Evolutionary conservation across 2,797 vertebrate species (phyloP).

Genomic region (Tenualosa thibaudeaui): DNA sequence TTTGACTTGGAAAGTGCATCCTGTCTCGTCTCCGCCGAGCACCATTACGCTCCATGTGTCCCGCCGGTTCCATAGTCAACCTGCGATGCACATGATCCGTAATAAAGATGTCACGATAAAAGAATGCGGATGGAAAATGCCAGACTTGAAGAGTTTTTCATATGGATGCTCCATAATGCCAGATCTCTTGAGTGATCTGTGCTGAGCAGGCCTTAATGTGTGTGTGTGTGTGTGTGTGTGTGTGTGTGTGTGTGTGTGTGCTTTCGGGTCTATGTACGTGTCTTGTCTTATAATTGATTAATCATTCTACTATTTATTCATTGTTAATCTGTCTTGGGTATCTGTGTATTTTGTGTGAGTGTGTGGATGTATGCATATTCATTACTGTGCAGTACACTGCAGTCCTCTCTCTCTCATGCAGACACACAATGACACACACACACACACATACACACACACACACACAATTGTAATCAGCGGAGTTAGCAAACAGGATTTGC

Average conservation of each 20-base stretch:
- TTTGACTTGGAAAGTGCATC: constrained; percentile 34
- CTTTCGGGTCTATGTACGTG: no score
- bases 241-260: neutral
- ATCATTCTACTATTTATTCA: neutral
- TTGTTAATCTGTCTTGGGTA: neutral
- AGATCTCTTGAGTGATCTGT: neutral
- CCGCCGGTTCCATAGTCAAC: neutral
- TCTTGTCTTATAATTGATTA: neutral
- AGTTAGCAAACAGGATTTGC: constrained; percentile 77
- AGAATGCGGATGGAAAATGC: neutral
- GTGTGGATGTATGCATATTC: neutral
- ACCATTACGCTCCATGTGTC: constrained; percentile 16
- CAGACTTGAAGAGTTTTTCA: neutral
- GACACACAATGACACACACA: neutral
- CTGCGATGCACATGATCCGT: neutral
- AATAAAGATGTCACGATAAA: constrained; percentile 7
- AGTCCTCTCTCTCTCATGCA: neutral
- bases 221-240: constrained; percentile 2
- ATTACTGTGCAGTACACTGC: no score
- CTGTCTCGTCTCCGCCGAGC: constrained; percentile 3
- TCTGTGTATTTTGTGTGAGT: neutral
- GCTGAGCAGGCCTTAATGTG: neutral
- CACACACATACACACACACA: neutral
- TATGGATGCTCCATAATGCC: neutral
- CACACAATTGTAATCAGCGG: constrained; percentile 65